A percentile compares a stretch with the other conserved stretches of the same genome.
Conservation (phyloP, 2,888 invertebrate genomes). For the Galerucella calmariensis region DNA sequence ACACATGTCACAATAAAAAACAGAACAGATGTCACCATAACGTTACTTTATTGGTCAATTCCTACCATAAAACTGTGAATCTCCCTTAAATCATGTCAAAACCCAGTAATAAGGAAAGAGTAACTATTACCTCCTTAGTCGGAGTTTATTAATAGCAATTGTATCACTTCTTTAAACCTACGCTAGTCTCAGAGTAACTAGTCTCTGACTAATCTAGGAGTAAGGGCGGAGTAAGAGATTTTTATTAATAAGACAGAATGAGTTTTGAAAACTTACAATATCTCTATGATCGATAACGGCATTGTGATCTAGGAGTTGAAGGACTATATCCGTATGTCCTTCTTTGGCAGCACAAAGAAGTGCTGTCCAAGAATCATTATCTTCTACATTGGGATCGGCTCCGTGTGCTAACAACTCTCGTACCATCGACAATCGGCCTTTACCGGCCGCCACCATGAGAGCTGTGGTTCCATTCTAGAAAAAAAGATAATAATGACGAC, state of each 20-base stretch:
- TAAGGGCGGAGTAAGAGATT: too few relatives aligned
- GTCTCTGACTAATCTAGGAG: too few relatives aligned
- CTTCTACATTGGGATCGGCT: slow-evolving; percentile 92
- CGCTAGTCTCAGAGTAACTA: too few relatives aligned
- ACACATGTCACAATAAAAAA: too few relatives aligned
- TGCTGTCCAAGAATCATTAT: slow-evolving; percentile 94
- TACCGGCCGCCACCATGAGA: slow-evolving; percentile 90
- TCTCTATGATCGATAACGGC: slow-evolving; percentile 83
- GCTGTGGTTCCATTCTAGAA: slow-evolving; percentile 91
- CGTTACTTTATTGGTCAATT: background rate
- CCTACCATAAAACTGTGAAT: too few relatives aligned
- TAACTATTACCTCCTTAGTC: too few relatives aligned
- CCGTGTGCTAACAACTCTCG: slow-evolving; percentile 87
- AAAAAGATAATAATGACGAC: slow-evolving; percentile 15
- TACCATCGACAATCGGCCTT: slow-evolving; percentile 86
- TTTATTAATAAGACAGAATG: too few relatives aligned
- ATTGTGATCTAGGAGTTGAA: slow-evolving; percentile 85
- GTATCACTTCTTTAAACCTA: too few relatives aligned
- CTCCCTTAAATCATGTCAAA: too few relatives aligned
- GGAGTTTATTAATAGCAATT: too few relatives aligned
- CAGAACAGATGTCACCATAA: too few relatives aligned
- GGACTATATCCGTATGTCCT: slow-evolving; percentile 84
- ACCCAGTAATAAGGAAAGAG: too few relatives aligned
- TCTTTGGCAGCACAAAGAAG: slow-evolving; percentile 91
- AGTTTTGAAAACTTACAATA: slow-evolving; percentile 54